phyloP scores from a whole-genome alignment of 2,888 invertebrate genomes.

The Troides helena region DNA sequence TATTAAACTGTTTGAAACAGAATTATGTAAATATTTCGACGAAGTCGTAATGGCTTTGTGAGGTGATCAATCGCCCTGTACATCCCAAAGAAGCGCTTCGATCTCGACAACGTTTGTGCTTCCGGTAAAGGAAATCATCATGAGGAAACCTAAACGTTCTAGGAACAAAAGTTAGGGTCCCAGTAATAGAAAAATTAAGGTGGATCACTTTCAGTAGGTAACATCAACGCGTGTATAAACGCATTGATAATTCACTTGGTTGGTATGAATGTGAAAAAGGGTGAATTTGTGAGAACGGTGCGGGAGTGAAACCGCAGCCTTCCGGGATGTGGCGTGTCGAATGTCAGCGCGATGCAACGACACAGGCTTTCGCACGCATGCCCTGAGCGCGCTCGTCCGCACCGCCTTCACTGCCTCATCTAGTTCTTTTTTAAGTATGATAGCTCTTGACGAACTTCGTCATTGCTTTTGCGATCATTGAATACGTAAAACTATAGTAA shows the following conservation, averaged over 20 bases:
- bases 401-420: slow-evolving; percentile 54
- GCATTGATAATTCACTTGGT: slow-evolving; percentile 5
- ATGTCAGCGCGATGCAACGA: slow-evolving; percentile 56
- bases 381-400: slow-evolving; percentile 54
- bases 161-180: no score
- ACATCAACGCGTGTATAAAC: slow-evolving; percentile 11
- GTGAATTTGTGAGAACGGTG: slow-evolving; percentile 44
- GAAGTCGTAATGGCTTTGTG: no score
- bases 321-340: slow-evolving; percentile 80
- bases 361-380: slow-evolving; percentile 68
- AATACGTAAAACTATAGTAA: slow-evolving; percentile 4
- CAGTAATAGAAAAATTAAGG: no score
- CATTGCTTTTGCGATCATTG: slow-evolving; percentile 4
- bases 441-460: slow-evolving; percentile 17
- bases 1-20: not conserved
- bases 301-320: slow-evolving; percentile 49
- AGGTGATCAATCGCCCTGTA: no score
- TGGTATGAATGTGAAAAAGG: slow-evolving; percentile 58
- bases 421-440: slow-evolving; percentile 36
- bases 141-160: no score
- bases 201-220: not conserved
- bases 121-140: no score
- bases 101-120: no score
- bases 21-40: not conserved
- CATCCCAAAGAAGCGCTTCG: no score